Conservation (phyloP, 2,797 vertebrate species). For the Eurystomus glaucurus region DNA sequence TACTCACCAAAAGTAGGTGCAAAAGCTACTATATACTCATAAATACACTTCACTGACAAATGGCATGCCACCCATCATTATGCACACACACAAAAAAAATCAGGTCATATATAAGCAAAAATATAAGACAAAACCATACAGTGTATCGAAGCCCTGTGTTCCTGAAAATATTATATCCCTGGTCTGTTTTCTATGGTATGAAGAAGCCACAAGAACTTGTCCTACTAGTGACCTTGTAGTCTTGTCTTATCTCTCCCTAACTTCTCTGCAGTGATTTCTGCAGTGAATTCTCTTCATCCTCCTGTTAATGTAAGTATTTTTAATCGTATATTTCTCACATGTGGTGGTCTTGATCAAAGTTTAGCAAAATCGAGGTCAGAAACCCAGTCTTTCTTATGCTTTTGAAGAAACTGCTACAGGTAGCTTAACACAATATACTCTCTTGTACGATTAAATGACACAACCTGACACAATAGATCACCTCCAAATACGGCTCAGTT, state of each 20-base stretch:
- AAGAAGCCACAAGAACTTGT: not conserved
- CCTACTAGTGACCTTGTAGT: not conserved
- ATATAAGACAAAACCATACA: not conserved
- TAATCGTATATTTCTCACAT: not conserved
- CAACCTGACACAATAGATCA: not conserved
- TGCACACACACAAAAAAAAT: not conserved
- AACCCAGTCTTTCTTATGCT: not conserved
- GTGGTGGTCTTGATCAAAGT: not conserved
- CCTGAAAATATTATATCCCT: not conserved
- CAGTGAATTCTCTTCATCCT: not conserved
- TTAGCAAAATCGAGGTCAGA: not conserved
- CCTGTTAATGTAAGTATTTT: not conserved
- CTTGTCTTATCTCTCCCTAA: not conserved
- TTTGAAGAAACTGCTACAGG: not conserved
- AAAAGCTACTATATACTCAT: not conserved
- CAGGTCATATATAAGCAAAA: not conserved
- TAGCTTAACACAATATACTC: not conserved
- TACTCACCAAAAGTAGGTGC: not conserved
- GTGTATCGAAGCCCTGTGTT: not conserved
- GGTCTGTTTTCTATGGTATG: not conserved
- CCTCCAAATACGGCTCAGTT: not conserved
- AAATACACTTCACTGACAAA: not conserved
- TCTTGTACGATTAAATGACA: not conserved
- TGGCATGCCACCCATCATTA: fast-evolving
- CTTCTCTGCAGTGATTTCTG: not conserved